A percentile compares a stretch with the other conserved stretches of the same genome.
phyloP scores from a whole-genome alignment of 2,888 invertebrate species.

The Conus canariensis region DNA sequence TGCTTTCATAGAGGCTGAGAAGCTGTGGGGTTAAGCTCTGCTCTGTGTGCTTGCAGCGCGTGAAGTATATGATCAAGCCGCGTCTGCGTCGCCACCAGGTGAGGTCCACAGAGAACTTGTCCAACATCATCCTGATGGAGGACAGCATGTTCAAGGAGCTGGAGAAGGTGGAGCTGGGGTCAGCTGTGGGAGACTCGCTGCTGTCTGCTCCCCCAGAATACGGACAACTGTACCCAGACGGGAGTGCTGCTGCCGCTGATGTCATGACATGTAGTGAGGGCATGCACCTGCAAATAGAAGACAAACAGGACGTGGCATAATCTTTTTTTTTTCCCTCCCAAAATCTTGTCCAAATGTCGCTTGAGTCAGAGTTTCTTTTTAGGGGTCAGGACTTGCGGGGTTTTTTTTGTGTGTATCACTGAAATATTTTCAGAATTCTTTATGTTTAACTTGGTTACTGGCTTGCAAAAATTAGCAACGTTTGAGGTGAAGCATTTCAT shows the following conservation, averaged over 20 bases:
- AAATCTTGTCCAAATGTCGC: too few species aligned
- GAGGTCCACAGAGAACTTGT: conserved; percentile 63
- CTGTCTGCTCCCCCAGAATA: conserved; percentile 12
- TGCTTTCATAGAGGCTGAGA: too few species aligned
- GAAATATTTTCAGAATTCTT: too few species aligned
- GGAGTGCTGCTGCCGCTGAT: conserved; percentile 9
- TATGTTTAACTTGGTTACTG: not conserved
- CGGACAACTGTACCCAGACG: not conserved
- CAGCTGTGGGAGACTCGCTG: conserved; percentile 11
- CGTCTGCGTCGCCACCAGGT: conserved; percentile 64
- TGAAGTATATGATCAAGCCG: conserved; percentile 59
- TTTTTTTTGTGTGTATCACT: not conserved
- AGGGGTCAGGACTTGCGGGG: not conserved
- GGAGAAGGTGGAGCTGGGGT: not conserved
- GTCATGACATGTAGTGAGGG: not conserved
- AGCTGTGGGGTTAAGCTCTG: too few species aligned
- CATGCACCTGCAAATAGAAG: conserved; percentile 10
- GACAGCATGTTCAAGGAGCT: conserved; percentile 22
- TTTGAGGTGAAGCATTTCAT: not conserved
- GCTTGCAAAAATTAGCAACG: not conserved
- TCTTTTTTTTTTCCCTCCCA: too few species aligned
- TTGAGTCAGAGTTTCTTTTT: too few species aligned
- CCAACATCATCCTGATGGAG: conserved; percentile 55
- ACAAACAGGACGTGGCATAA: conserved; percentile 10
- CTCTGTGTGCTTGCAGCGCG: conserved; percentile 54